These are phyloP conservation scores for Eunapius fragilis DNA, from an alignment of 37 sponge, comb jelly and placozoan genomes.

Conservation along the genomic window DNA sequence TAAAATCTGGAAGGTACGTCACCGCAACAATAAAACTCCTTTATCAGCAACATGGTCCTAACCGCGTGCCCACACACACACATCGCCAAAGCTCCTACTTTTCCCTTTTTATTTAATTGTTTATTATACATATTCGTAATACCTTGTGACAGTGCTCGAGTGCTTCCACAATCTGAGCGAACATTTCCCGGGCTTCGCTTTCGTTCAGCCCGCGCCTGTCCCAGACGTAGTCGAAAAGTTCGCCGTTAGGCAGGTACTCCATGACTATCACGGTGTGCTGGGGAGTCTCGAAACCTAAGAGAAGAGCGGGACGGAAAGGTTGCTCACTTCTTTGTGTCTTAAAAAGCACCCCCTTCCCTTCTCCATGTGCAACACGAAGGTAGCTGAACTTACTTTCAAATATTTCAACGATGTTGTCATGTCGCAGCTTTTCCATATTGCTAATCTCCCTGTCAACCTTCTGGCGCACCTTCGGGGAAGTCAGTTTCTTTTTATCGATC, in stretches of 20 bases:
- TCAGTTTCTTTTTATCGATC: slow-evolving; percentile 19
- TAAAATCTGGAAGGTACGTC: not conserved
- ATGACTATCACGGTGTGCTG: slow-evolving; percentile 30
- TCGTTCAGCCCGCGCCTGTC: slow-evolving; percentile 35
- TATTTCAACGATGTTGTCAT: slow-evolving; percentile 28
- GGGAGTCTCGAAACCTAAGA: slow-evolving; percentile 45
- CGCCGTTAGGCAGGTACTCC: slow-evolving; percentile 53
- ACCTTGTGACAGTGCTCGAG: slow-evolving; percentile 51
- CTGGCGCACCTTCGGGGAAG: not conserved
- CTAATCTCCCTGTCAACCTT: slow-evolving; percentile 35
- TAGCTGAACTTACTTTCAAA: slow-evolving; percentile 41
- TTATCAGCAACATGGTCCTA: too few relatives aligned
- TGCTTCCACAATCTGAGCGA: slow-evolving; percentile 29
- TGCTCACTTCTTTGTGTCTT: not conserved
- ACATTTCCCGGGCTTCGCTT: slow-evolving; percentile 32
- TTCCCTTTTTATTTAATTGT: too few relatives aligned
- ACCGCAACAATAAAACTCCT: not conserved
- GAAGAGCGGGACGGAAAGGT: not conserved
- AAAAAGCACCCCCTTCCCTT: not conserved
- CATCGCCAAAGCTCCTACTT: too few relatives aligned
- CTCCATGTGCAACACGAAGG: not conserved
- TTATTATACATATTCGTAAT: too few relatives aligned
- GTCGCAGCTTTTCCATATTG: slow-evolving; percentile 39
- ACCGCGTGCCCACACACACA: too few relatives aligned
- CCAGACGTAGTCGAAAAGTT: slow-evolving; percentile 51